phyloP scores from a whole-genome alignment of 2,797 vertebrate genomes.

The Clarias laeviceps region DNA sequence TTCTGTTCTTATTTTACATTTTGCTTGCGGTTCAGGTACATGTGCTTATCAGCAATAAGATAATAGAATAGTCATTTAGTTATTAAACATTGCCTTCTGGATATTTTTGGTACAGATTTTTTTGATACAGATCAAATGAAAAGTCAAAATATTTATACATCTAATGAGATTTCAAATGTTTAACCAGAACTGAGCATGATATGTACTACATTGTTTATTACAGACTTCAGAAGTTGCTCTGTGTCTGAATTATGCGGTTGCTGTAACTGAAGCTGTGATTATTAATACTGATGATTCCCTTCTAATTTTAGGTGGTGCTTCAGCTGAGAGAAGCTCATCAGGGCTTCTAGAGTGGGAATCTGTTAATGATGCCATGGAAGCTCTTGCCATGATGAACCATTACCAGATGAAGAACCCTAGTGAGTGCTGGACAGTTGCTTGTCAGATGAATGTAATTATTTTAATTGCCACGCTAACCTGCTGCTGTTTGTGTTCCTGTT shows the following conservation, averaged over 20 bases:
- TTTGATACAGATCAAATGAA: not conserved
- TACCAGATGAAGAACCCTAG: constrained; percentile 96
- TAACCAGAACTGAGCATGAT: not conserved
- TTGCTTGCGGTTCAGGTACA: not conserved
- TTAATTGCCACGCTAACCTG: not conserved
- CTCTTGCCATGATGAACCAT: constrained; percentile 90
- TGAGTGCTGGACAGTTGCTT: constrained; percentile 68
- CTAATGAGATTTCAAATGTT: not conserved
- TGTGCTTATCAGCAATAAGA: not conserved
- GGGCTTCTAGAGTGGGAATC: constrained; percentile 94
- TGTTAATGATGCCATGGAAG: constrained; percentile 93
- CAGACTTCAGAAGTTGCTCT: not conserved
- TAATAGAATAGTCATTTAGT: not conserved
- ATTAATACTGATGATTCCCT: not conserved
- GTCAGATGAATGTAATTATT: not conserved
- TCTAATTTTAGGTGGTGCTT: constrained; percentile 61
- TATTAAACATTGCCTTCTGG: not conserved
- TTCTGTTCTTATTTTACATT: not conserved
- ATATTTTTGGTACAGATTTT: not conserved
- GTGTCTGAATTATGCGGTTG: not conserved
- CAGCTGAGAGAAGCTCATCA: constrained; percentile 89
- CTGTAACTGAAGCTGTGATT: not conserved
- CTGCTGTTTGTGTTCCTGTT: not conserved
- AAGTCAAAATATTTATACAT: not conserved
- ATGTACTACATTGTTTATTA: not conserved